Base-by-base conservation (phyloP, 1,140 invertebrate species). In the Dufourea novaeangliae region DNA sequence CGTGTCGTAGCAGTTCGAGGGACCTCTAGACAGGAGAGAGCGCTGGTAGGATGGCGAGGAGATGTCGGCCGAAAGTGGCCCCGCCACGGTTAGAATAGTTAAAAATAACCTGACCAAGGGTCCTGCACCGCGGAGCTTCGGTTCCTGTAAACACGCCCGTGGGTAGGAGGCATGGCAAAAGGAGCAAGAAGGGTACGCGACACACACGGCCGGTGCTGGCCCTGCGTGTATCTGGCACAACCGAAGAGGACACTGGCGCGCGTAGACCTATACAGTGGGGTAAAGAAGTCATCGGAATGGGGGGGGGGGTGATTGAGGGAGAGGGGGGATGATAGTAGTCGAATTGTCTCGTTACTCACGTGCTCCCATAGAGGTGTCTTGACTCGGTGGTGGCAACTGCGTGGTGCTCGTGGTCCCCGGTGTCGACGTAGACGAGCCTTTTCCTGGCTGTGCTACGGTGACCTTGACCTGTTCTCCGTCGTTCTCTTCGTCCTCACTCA, bases 361-460 rank as follows among this genome's bases (percentile, higher is more conserved):
- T 90, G 88, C 85, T 91, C 90, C 90, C 90, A 91, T 91, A 91
- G 90, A 89, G 85, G 88, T 88, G 79, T 89, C 87, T 83, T 84
- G 87, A 77, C 87, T 89, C 73, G 87, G 83, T 79, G 90, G 81
- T 82, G 90, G 87, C 76, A 85, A 84, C 77, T 89, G 85, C 85
- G 88, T 89, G 25, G 88, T 88, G 46, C 78, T 85, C 70, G 82
- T 86, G 22, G 79, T 86, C 82, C 79, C 73, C 8, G 68, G 46
- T 22, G 61, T 75, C 46, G 71, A 52, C 67, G 78, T 46, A 39
- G 79, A 80, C 39, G 83, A 79, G 67, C 39, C 72, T 57, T 76
- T 78, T 59, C 46, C 27, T 12, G 61, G 34, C 20, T 63, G 57
- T 8, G 68, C 39, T 22, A 67, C 67, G 41, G 63, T 56, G 75